Evolutionary conservation across 2,797 vertebrate species (phyloP).

Genomic region (Gymnocypris eckloni): DNA sequence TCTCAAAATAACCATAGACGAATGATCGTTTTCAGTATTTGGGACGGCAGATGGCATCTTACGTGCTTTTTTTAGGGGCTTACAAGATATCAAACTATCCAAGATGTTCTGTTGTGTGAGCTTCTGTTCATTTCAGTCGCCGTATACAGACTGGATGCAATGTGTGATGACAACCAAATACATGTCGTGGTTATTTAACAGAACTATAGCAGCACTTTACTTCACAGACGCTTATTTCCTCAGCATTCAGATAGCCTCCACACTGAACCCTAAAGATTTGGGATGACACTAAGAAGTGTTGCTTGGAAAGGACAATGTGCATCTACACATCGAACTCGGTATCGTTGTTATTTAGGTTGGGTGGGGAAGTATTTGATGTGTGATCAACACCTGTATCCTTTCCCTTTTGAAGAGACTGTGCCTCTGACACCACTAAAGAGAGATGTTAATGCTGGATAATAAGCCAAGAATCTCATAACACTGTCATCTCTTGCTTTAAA

Average conservation of each 20-base stretch:
- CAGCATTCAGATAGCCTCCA: slow-evolving; percentile 21
- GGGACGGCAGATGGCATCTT: slow-evolving; percentile 39
- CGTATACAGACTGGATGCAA: background rate
- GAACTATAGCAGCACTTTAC: slow-evolving; percentile 45
- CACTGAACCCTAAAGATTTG: slow-evolving; percentile 26
- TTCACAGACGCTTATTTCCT: background rate
- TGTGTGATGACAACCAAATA: slow-evolving; percentile 25
- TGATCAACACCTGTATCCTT: slow-evolving; percentile 30
- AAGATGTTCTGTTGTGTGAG: slow-evolving; percentile 20
- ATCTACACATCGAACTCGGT: background rate
- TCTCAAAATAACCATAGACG: slow-evolving; percentile 14
- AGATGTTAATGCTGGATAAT: slow-evolving; percentile 39
- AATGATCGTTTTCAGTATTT: slow-evolving; percentile 46
- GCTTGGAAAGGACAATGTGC: slow-evolving; percentile 23
- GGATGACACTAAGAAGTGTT: slow-evolving; percentile 40
- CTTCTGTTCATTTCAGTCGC: slow-evolving; percentile 24
- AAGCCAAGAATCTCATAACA: slow-evolving; percentile 41
- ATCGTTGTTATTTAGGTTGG: slow-evolving; percentile 25
- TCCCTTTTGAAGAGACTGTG: slow-evolving; percentile 36
- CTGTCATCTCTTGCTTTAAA: slow-evolving; percentile 48
- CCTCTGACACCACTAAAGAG: slow-evolving; percentile 54
- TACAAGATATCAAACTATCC: slow-evolving; percentile 8
- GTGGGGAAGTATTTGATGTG: slow-evolving; percentile 2
- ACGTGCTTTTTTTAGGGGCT: slow-evolving; percentile 19
- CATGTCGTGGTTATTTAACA: slow-evolving; percentile 36